A percentile compares a stretch with the other conserved stretches of the same genome.
phyloP scores from a whole-genome alignment of 2,888 invertebrate genomes.

The Ormyrus rosae region DNA sequence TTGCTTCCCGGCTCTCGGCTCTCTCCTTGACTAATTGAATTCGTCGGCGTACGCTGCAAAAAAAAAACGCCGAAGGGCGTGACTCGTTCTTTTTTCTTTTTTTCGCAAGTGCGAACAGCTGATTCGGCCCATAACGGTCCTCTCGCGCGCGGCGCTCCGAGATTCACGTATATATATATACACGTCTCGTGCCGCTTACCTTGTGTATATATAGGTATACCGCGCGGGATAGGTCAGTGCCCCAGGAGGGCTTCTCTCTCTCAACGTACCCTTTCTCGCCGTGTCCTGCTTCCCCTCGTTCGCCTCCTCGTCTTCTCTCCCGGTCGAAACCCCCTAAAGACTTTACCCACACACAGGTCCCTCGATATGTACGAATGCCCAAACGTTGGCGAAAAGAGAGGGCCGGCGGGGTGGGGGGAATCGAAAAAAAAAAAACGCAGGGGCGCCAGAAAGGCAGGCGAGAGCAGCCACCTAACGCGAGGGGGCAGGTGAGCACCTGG shows the following conservation, averaged over 20 bases:
- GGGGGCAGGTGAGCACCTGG: constrained; percentile 75
- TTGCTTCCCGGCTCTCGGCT: not conserved
- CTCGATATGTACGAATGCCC: not conserved
- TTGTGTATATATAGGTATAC: not conserved
- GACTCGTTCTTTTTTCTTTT: constrained; percentile 15
- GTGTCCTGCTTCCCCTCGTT: not conserved
- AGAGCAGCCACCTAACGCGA: constrained; percentile 67
- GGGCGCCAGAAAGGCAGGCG: constrained; percentile 61
- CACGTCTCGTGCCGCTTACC: not conserved
- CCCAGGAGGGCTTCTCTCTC: constrained; percentile 61
- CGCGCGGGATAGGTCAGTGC: constrained; percentile 73
- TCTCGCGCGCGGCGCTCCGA: constrained; percentile 25
- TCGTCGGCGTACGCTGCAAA: not conserved
- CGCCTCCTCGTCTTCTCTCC: constrained; percentile 19
- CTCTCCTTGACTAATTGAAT: constrained; percentile 52
- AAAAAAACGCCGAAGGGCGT: constrained; percentile 26
- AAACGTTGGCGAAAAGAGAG: constrained; percentile 35
- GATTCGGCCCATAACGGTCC: constrained; percentile 69
- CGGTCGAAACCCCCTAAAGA: constrained; percentile 32
- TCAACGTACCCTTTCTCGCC: constrained; percentile 56
- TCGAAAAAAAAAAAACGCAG: constrained; percentile 58
- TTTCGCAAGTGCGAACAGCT: constrained; percentile 65
- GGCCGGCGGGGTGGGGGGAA: constrained; percentile 30
- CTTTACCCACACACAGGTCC: not conserved
- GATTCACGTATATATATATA: constrained; percentile 19